Conservation (phyloP, 2,797 vertebrate species). For the Pantherophis vulpinus region DNA sequence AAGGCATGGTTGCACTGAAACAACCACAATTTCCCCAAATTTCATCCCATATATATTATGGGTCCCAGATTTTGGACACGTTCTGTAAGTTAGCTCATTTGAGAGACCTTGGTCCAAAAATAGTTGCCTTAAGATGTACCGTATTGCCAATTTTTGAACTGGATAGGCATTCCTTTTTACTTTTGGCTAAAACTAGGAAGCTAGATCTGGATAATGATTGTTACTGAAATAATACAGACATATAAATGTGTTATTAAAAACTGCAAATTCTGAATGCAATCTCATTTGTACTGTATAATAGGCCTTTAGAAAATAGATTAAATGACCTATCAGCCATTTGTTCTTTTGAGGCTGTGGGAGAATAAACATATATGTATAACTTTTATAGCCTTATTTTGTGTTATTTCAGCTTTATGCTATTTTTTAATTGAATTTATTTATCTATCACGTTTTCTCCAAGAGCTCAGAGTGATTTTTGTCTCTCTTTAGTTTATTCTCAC, state of each 20-base stretch:
- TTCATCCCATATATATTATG: background rate
- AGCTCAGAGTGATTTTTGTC: background rate
- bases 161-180: background rate
- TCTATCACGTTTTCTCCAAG: background rate
- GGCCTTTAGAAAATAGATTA: background rate
- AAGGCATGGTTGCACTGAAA: background rate
- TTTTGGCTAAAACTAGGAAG: background rate
- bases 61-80: background rate
- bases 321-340: slow-evolving; percentile 29
- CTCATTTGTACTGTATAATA: background rate
- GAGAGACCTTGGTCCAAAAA: background rate
- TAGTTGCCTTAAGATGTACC: background rate
- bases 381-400: background rate
- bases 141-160: background rate
- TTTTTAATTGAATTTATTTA: background rate
- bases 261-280: slow-evolving; percentile 8
- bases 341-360: background rate
- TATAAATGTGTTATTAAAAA: background rate
- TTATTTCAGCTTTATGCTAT: background rate
- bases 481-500: background rate
- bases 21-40: background rate
- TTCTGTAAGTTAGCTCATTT: background rate
- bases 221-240: background rate
- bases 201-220: background rate
- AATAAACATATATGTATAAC: background rate